Base-by-base conservation (phyloP, 2,113 vertebrate genomes). In the Mastomys natalensis region DNA sequence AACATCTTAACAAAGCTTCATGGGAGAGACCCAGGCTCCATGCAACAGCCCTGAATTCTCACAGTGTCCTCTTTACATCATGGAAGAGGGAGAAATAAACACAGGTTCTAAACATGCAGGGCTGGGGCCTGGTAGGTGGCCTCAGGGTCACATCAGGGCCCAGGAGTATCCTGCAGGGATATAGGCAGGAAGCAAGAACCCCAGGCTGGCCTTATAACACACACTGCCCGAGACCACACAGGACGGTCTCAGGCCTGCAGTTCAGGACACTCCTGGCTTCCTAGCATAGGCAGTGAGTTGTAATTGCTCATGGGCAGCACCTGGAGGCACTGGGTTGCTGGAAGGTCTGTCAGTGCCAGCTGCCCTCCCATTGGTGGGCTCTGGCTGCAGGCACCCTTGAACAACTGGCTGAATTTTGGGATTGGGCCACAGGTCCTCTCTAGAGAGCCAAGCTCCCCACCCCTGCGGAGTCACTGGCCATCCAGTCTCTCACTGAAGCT, bases 21-120 rank as follows among this genome's bases (percentile, higher is more conserved):
- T 5, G 55, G 43, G 2, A 7, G 0, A 15, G 13, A 37, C 2
- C 58, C 80, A 31, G 34, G 45, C 31, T 55, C 53, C 62, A 7
- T 2, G 5, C 22, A 34, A 4, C 62, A 62, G 37, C 73, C 86
- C 64, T 0, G 24, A 70, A 34, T 19, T 19, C 45, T n/a, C 43
- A 0, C 0, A 15, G 21, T 9, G 11, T 29, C 9, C 24, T 70
- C 15, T 37, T 34, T 34, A 7, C 6, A 11, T 21, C 29, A 3
- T n/a, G 10, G 2, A 68, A 43, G 0, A n/a, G 4, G 1, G 29
- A n/a, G 15, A 72, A 15, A 43, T 21, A 5, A 15, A 43, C 15
- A 5, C 31, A n/a, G 19, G 13, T 1, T 37, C 34, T 87, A 68
- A 34, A 87, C 21, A 37, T 11, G 19, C n/a, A 22, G 68, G 3